Conservation (phyloP, 1,140 invertebrate genomes). For the Sinonovacula constricta region DNA sequence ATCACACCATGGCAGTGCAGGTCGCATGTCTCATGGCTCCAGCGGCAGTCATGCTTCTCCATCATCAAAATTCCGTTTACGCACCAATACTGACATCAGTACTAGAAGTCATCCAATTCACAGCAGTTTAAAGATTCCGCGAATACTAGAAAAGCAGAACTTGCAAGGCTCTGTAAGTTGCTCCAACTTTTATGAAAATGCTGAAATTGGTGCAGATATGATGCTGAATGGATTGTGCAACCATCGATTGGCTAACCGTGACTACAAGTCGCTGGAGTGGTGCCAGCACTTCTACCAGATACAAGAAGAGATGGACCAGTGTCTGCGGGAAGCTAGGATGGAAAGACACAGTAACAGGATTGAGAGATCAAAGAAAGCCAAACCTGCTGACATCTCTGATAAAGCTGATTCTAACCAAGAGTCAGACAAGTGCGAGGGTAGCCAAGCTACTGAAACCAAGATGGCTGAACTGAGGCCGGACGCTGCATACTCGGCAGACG, state of each 20-base stretch:
- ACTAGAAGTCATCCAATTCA: conserved; percentile 21
- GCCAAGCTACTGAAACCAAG: background rate
- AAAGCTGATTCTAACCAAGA: no score
- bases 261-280: conserved; percentile 68
- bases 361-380: no score
- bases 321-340: conserved; percentile 6
- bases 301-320: conserved; percentile 73
- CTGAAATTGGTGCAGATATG: background rate
- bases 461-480: conserved; percentile 5
- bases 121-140: conserved; percentile 40
- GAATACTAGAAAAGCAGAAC: conserved; percentile 9
- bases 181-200: conserved; percentile 37
- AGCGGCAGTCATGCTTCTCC: conserved; percentile 22
- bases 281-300: conserved; percentile 71
- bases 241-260: conserved; percentile 39
- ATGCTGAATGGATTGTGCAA: background rate
- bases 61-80: conserved; percentile 32
- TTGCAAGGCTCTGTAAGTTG: conserved; percentile 40
- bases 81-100: conserved; percentile 22
- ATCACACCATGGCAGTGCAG: conserved; percentile 3
- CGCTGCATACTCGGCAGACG: background rate
- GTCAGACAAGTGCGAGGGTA: no score
- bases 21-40: no score
- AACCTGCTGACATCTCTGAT: no score
- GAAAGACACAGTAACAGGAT: no score